Evolutionary conservation across 2,113 vertebrate genomes (phyloP).

Genomic region (Canis aureus): DNA sequence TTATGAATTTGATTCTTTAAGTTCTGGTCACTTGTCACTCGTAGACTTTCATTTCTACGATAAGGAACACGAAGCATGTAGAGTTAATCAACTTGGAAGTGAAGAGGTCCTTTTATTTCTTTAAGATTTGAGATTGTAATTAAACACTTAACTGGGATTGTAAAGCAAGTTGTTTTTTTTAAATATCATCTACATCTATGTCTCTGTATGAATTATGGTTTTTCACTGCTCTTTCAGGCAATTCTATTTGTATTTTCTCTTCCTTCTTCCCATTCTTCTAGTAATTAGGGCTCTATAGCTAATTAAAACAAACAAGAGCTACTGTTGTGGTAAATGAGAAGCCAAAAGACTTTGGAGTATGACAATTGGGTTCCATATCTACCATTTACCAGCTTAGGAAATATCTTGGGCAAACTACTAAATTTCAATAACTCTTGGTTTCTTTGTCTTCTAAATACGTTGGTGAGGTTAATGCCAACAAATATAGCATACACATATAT

Average conservation of each 20-base stretch:
- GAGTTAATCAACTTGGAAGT: not conserved
- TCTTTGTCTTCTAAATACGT: not conserved
- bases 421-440: not conserved
- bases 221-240: not conserved
- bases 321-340: not conserved
- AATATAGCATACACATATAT: not conserved
- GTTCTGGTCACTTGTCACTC: not conserved
- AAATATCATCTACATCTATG: not conserved
- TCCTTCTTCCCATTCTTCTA: not conserved
- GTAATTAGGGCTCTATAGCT: not conserved
- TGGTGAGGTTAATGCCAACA: not conserved
- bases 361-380: not conserved
- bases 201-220: not conserved
- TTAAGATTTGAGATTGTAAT: not conserved
- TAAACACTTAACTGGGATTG: not conserved
- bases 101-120: not conserved
- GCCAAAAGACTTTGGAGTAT: not conserved
- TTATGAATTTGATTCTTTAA: slow-evolving; percentile 1
- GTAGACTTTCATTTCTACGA: not conserved
- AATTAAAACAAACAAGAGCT: slow-evolving; percentile 20
- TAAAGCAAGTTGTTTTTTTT: not conserved
- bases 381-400: not conserved
- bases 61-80: not conserved
- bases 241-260: not conserved
- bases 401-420: not conserved